Evolutionary conservation across 2,888 invertebrate species (phyloP).

Genomic region (Rhagium mordax): DNA sequence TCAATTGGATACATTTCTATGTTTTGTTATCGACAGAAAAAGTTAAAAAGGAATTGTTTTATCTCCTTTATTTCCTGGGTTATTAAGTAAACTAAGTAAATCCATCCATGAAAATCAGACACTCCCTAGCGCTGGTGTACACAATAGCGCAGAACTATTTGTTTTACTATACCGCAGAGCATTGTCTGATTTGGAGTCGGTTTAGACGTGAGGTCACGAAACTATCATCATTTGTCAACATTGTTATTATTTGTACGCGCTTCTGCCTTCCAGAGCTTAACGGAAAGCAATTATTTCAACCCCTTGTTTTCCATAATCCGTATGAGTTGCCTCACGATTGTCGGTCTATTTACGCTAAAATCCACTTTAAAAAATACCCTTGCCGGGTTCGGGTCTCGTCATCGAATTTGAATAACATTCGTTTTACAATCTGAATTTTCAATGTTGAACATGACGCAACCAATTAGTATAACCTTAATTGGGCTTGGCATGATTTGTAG

Average conservation of each 20-base stretch:
- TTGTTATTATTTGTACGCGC: background rate
- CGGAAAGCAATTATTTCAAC: background rate
- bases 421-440: background rate
- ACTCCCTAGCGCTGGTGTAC: background rate
- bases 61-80: background rate
- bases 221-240: background rate
- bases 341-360: background rate
- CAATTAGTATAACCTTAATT: too few relatives aligned
- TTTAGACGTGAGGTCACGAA: background rate
- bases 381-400: background rate
- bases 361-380: background rate
- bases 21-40: too few relatives aligned
- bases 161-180: background rate
- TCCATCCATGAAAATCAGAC: background rate
- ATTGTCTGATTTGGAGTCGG: background rate
- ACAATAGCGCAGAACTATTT: background rate
- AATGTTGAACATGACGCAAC: background rate
- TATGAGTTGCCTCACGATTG: background rate
- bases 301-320: background rate
- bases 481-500: too few relatives aligned
- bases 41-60: too few relatives aligned
- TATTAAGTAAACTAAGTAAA: background rate
- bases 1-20: too few relatives aligned
- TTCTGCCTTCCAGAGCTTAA: background rate
- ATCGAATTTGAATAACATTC: background rate